These are phyloP conservation scores for Eutrigla gurnardus DNA, from an alignment of 2,797 vertebrate species.

Conservation along the genomic window DNA sequence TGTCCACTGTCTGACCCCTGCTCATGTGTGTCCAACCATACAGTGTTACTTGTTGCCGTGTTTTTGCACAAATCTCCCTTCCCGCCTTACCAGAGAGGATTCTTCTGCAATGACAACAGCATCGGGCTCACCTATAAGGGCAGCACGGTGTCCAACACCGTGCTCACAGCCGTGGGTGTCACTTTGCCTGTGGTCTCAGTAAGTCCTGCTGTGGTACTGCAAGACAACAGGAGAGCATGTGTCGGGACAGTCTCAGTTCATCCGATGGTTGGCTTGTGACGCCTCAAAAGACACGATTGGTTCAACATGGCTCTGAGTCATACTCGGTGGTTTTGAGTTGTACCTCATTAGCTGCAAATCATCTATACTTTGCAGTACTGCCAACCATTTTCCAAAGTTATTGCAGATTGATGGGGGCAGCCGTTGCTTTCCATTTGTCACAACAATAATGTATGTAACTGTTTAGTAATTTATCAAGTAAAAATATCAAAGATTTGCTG, in stretches of 20 bases:
- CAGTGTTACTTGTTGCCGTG: constrained; percentile 82
- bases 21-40: constrained; percentile 73
- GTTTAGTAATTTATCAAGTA: background rate
- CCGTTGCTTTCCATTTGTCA: constrained; percentile 21
- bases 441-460: background rate
- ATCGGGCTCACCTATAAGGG: constrained; percentile 80
- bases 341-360: constrained; percentile 42
- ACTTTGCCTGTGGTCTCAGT: constrained; percentile 87
- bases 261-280: constrained; percentile 39
- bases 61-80: constrained; percentile 80
- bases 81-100: constrained; percentile 81
- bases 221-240: constrained; percentile 41
- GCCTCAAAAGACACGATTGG: constrained; percentile 25
- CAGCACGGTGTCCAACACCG: constrained; percentile 85
- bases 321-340: constrained; percentile 23
- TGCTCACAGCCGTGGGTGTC: constrained; percentile 84
- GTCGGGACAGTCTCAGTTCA: constrained; percentile 50
- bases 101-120: constrained; percentile 84
- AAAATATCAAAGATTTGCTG: background rate
- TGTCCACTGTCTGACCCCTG: constrained; percentile 25
- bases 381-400: constrained; percentile 43
- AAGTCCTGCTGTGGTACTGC: constrained; percentile 83
- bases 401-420: constrained; percentile 12
- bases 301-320: constrained; percentile 27
- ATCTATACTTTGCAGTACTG: constrained; percentile 12